Base-by-base conservation (phyloP, 2,888 invertebrate genomes). In the Venusia cambrica region DNA sequence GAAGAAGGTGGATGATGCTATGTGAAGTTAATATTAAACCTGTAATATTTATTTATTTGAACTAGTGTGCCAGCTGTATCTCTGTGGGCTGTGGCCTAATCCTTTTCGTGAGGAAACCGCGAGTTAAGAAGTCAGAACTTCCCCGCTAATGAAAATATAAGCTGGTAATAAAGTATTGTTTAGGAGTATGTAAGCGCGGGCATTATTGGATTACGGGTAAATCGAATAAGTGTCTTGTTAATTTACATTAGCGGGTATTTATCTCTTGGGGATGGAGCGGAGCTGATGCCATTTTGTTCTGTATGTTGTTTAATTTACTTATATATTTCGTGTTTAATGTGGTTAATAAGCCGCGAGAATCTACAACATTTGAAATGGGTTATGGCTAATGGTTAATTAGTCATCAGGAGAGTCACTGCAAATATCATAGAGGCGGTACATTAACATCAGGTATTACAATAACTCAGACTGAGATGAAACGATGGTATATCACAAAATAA, bases 141-240 rank as follows among this genome's bases (percentile, higher is more conserved):
- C 35, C 10, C 38, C 45, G 53, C 55, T 62, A 65, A 64, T 62
- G 64, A 64, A 62, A 62, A 55, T 57, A 60, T 62, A 62, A 64
- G 55, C 60, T 43, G 44, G 42, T 61, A 60, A 55, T 41, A 49
- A 47, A 43, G 38, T 33, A 58, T 63, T 64, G 58, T 66, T 62
- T 56, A 51, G 51, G 25, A 51, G 51, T 39, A 52, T 55, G 54
- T 45, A 28, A 48, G 51, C 50, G 47, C 45, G 43, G n/a, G 51
- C 48, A 15, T 52, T 49, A 45, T 34, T 39, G 41, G 52, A 50
- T 56, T 54, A 57, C 39, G 48, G 32, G 19, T 39, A 51, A 58
- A 61, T 61, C 54, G 53, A 59, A 53, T 54, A 52, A 41, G 40
- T 58, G 44, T 52, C 50, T 51, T 45, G 46, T 45, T 44, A 34